phyloP scores from a whole-genome alignment of 2,113 vertebrate genomes.

The Trochalopteron elliotii region DNA sequence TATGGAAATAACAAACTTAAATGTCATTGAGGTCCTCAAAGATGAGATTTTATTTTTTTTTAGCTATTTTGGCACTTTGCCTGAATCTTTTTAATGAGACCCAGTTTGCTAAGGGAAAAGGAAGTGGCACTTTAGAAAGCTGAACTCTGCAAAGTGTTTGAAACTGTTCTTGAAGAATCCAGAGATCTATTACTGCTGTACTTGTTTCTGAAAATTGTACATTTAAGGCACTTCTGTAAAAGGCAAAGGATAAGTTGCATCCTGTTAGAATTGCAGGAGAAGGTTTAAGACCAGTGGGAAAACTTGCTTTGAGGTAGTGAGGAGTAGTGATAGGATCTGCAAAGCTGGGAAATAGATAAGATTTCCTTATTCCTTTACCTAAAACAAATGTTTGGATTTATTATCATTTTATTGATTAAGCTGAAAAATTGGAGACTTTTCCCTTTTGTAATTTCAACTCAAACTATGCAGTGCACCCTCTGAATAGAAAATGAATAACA shows the following conservation, averaged over 20 bases:
- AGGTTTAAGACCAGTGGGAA: not conserved
- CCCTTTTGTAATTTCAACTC: not conserved
- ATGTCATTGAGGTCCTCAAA: not conserved
- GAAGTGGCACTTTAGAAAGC: not conserved
- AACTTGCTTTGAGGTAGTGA: not conserved
- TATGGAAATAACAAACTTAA: not conserved
- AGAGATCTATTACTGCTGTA: not conserved
- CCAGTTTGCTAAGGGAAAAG: not conserved
- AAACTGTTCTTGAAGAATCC: not conserved
- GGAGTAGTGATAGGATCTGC: not conserved
- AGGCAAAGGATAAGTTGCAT: not conserved
- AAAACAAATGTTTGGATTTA: constrained; percentile 28
- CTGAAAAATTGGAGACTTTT: not conserved
- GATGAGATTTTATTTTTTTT: not conserved
- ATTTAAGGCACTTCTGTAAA: not conserved
- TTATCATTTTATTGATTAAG: not conserved
- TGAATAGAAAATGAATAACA: not conserved
- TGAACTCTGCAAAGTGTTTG: not conserved
- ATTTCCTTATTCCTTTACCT: not conserved
- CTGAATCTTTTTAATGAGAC: not conserved
- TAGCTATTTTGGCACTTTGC: not conserved
- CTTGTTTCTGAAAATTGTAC: not conserved
- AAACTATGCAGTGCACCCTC: not conserved
- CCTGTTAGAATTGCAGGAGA: not conserved
- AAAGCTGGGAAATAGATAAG: not conserved